Evolutionary conservation across 2,888 invertebrate species (phyloP).

Genomic region (Empis stercorea): DNA sequence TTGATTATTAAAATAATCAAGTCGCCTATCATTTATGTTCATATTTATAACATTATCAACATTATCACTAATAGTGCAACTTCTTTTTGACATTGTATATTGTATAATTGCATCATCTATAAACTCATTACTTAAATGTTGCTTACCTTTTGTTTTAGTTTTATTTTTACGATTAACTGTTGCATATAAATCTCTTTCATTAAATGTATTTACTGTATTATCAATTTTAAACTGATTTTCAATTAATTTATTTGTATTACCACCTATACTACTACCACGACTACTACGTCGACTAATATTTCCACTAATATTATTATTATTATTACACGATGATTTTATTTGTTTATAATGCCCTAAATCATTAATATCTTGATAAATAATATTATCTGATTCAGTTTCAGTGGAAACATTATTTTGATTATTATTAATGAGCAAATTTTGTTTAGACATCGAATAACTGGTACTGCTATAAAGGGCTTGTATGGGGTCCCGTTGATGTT

Average conservation of each 20-base stretch:
- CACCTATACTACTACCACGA: constrained; percentile 22
- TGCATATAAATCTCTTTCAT: constrained; percentile 34
- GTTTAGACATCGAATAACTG: constrained; percentile 39
- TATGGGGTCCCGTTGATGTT: constrained; percentile 24
- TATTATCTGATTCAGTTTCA: constrained; percentile 36
- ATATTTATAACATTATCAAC: neutral
- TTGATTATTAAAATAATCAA: constrained; percentile 18
- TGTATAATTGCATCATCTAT: constrained; percentile 34
- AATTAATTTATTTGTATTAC: constrained; percentile 1
- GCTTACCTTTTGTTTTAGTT: constrained; percentile 30
- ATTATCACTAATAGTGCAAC: constrained; percentile 16
- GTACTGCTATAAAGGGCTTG: constrained; percentile 39
- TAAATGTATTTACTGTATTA: constrained; percentile 26
- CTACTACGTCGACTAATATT: constrained; percentile 22
- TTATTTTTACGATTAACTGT: constrained; percentile 37
- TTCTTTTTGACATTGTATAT: constrained; percentile 28
- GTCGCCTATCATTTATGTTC: constrained; percentile 5
- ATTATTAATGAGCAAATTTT: constrained; percentile 28
- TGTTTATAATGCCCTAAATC: constrained; percentile 32
- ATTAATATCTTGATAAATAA: constrained; percentile 36
- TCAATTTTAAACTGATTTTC: constrained; percentile 15
- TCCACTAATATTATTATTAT: constrained; percentile 17
- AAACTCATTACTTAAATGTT: constrained; percentile 34
- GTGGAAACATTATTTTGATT: constrained; percentile 27
- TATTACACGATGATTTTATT: constrained; percentile 3